Percentiles rank a stretch among this genome's conserved stretches.
Evolutionary conservation across 2,113 vertebrate species (phyloP).

Genomic region (Cygnus atratus): DNA sequence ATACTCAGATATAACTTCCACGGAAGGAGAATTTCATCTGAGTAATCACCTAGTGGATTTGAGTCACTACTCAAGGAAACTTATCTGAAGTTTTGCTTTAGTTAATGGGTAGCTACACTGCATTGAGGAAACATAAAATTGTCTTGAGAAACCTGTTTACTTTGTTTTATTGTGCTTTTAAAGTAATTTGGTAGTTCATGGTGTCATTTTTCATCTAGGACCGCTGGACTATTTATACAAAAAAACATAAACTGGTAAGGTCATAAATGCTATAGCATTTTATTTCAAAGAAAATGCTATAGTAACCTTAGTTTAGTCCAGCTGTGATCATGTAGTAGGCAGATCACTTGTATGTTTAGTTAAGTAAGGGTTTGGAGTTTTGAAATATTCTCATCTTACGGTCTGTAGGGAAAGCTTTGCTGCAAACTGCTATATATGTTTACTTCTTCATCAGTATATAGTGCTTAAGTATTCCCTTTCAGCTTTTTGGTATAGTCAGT

Average conservation of each 20-base stretch:
- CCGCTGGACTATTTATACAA: constrained; percentile 79
- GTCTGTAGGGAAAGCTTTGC: background rate
- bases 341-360: background rate
- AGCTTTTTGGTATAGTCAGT: background rate
- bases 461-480: background rate
- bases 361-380: background rate
- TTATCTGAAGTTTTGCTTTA: rapidly evolving
- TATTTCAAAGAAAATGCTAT: constrained; percentile 21
- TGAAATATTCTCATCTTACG: background rate
- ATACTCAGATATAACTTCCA: rapidly evolving
- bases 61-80: background rate
- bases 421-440: background rate
- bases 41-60: background rate
- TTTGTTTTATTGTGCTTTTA: background rate
- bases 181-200: constrained; percentile 26
- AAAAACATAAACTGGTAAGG: constrained; percentile 84
- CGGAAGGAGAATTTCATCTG: background rate
- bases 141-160: background rate
- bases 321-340: background rate
- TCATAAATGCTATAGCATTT: constrained; percentile 26
- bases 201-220: constrained; percentile 76
- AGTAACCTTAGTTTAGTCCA: constrained; percentile 20
- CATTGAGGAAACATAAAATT: background rate
- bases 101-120: background rate
- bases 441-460: background rate